Conservation (phyloP, 2,113 vertebrate genomes). For the Pycnonotus jocosus region DNA sequence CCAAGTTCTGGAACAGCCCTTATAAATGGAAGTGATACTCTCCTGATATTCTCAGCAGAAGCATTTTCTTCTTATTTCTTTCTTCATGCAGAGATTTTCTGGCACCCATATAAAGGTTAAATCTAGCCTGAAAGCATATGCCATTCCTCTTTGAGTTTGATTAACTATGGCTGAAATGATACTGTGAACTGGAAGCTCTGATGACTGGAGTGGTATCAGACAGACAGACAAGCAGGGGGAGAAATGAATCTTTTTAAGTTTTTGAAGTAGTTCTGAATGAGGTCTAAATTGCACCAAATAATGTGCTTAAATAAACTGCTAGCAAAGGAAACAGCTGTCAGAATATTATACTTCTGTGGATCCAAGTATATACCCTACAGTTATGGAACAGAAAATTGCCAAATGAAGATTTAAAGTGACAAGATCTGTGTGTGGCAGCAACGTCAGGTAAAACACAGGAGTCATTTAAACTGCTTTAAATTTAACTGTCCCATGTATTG, state of each 20-base stretch:
- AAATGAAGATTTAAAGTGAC: slow-evolving; percentile 54
- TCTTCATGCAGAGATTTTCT: slow-evolving; percentile 20
- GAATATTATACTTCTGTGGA: slow-evolving; percentile 43
- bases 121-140: slow-evolving; percentile 33
- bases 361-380: slow-evolving; percentile 55
- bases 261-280: slow-evolving; percentile 52
- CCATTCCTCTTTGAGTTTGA: slow-evolving; percentile 7
- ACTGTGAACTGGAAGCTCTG: slow-evolving; percentile 1
- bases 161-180: slow-evolving; percentile 22
- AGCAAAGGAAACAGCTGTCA: slow-evolving; percentile 63
- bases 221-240: slow-evolving; percentile 14
- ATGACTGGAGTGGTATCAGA: slow-evolving; percentile 12
- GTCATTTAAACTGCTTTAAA: slow-evolving; percentile 24
- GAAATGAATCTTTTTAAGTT: slow-evolving; percentile 45
- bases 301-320: slow-evolving; percentile 63
- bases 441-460: slow-evolving; percentile 7
- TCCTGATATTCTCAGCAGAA: slow-evolving; percentile 9
- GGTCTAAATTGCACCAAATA: slow-evolving; percentile 57
- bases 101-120: slow-evolving; percentile 52
- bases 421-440: slow-evolving; percentile 28
- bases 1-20: neutral
- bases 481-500: neutral
- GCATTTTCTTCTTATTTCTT: slow-evolving; percentile 20
- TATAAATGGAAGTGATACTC: neutral
- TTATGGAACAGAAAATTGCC: slow-evolving; percentile 43